phyloP scores from a whole-genome alignment of 2,113 vertebrate genomes.

The Morone chrysops region DNA sequence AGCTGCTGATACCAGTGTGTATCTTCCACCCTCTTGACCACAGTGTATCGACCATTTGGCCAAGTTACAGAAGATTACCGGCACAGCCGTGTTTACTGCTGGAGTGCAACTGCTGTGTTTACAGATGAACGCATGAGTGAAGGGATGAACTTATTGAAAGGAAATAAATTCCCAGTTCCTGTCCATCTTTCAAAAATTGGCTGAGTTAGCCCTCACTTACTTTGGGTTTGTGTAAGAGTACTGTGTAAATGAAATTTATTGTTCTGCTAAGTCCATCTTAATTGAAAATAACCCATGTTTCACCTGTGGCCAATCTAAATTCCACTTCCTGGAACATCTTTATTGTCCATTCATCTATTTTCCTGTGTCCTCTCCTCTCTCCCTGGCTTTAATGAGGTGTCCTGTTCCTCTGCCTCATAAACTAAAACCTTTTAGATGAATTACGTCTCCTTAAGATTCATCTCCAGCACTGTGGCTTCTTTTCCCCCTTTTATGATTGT shows the following conservation, averaged over 20 bases:
- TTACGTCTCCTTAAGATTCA: constrained; percentile 78
- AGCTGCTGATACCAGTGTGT: constrained; percentile 45
- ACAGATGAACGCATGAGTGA: constrained; percentile 40
- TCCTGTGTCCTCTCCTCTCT: constrained; percentile 58
- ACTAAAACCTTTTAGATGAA: constrained; percentile 81
- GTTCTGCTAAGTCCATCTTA: constrained; percentile 62
- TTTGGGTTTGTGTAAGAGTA: constrained; percentile 36
- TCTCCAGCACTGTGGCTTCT: constrained; percentile 61
- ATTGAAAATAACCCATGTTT: constrained; percentile 70
- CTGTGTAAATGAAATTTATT: constrained; percentile 59
- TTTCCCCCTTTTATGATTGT: constrained; percentile 72
- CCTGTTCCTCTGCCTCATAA: constrained; percentile 72
- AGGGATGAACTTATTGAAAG: constrained; percentile 20
- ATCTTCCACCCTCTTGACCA: constrained; percentile 40
- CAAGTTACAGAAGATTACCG: constrained; percentile 60
- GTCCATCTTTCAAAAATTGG: constrained; percentile 8
- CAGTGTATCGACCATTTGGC: constrained; percentile 48
- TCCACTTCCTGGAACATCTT: constrained; percentile 67
- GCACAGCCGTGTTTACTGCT: constrained; percentile 50
- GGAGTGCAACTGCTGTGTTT: constrained; percentile 53
- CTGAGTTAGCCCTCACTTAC: constrained; percentile 30
- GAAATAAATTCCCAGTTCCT: constrained; percentile 11
- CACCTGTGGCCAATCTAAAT: constrained; percentile 72
- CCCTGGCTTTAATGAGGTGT: constrained; percentile 68
- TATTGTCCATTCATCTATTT: constrained; percentile 72